phyloP scores from a whole-genome alignment of 2,888 invertebrate species.

The Oligia strigilis region DNA sequence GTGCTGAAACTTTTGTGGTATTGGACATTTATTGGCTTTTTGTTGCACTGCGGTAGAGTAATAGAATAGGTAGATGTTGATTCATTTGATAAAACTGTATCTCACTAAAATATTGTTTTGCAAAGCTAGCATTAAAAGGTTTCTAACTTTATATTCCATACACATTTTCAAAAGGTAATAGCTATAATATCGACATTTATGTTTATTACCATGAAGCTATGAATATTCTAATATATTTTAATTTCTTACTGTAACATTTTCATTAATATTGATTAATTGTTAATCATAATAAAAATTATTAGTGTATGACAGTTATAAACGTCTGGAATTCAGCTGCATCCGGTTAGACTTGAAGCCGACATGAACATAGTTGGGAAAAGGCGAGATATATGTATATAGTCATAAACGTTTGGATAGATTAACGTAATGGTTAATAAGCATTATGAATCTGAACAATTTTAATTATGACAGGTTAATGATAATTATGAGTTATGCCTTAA shows the following conservation, averaged over 20 bases:
- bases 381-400: too few relatives aligned
- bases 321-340: too few relatives aligned
- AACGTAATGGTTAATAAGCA: neutral
- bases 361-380: too few relatives aligned
- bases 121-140: neutral
- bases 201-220: neutral
- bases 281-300: neutral
- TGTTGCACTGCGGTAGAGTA: too few relatives aligned
- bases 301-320: neutral
- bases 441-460: neutral
- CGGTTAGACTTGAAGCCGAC: too few relatives aligned
- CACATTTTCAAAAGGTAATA: neutral
- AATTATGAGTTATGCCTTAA: neutral
- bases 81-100: neutral
- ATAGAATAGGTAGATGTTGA: neutral
- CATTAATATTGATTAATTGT: neutral
- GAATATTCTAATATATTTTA: neutral
- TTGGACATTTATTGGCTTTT: neutral
- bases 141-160: neutral
- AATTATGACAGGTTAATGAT: neutral
- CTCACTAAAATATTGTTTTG: neutral
- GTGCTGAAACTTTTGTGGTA: constrained; percentile 5
- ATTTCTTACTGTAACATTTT: neutral
- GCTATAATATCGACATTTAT: neutral
- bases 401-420: neutral